Evolutionary conservation across 2,113 vertebrate genomes (phyloP), one percentile per base, ranked within the genome.

Genomic region (Bambusicola thoracicus): DNA sequence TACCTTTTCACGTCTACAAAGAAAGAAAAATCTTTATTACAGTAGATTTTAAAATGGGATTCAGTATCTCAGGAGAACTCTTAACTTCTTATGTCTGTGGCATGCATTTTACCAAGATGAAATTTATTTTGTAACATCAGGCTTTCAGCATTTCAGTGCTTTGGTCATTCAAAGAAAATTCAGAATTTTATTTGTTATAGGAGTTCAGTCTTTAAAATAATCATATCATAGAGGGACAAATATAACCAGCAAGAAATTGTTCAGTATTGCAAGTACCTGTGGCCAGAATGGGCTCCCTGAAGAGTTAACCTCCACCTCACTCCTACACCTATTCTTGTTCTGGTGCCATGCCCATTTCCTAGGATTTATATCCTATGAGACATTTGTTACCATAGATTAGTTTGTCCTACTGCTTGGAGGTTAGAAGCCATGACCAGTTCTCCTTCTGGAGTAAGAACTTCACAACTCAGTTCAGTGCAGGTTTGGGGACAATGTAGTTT

Each of bases 331-430:
- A n/a, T 55, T 34, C 27, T 10, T 46, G 2, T 36, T 32, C 53
- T 49, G 27, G 4, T 29, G 6, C 8, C 66, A 29, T 25, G 7
- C 24, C 20, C 21, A 0, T 25, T 44, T 46, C 36, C 72, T 65
- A 61, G 84, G 30, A 11, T 44, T 16, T 72, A 41, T 34, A 24
- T 46, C 76, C 32, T 48, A 5, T n/a, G 34, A 29, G 24, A 22
- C 16, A 43, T 14, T 0, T 0, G 21, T 21, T 74, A 25, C 16
- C 1, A 0, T 21, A 32, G n/a, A 10, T 41, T 75, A 55, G 10
- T 74, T 78, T 78, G 40, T 70, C 44, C 34, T 3, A 5, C 11
- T 44, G 44, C 7, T 10, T 46, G 53, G 74, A 74, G 11, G 16
- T 2, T 7, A 72, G 51, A 46, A 78, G 25, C 24, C 55, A 11